These are phyloP conservation scores for Sinonovacula constricta DNA, from an alignment of 1,140 invertebrate genomes.

Conservation along the genomic window DNA sequence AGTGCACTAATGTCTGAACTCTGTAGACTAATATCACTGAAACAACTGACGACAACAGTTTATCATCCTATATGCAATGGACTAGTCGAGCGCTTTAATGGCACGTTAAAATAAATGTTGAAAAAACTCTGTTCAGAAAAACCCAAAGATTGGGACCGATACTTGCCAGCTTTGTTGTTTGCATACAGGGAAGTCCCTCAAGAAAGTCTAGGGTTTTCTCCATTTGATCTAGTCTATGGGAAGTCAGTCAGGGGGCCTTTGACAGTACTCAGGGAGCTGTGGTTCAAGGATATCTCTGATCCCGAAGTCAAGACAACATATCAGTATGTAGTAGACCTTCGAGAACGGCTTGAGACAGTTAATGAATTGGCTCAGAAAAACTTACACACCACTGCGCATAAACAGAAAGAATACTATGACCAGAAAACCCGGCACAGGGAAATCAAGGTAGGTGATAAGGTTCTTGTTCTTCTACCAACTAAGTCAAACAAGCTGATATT, in stretches of 20 bases:
- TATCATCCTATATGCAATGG: slow-evolving; percentile 61
- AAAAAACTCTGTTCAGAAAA: slow-evolving; percentile 12
- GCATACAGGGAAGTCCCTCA: slow-evolving; percentile 64
- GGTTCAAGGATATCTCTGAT: slow-evolving; percentile 16
- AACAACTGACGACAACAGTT: slow-evolving; percentile 18
- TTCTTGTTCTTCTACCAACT: slow-evolving; percentile 28
- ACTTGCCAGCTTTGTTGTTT: slow-evolving; percentile 62
- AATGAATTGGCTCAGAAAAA: slow-evolving; percentile 47
- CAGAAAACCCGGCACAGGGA: slow-evolving; percentile 28
- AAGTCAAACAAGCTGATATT: slow-evolving; percentile 45
- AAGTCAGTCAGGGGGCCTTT: slow-evolving; percentile 51
- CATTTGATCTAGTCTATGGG: slow-evolving; percentile 63
- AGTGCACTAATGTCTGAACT: slow-evolving; percentile 16
- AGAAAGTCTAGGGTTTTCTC: slow-evolving; percentile 57
- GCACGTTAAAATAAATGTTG: slow-evolving; percentile 56
- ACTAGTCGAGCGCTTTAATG: slow-evolving; percentile 59
- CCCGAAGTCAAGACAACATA: slow-evolving; percentile 41
- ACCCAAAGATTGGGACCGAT: slow-evolving; percentile 68
- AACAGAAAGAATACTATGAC: slow-evolving; percentile 42
- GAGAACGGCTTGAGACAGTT: slow-evolving; percentile 46
- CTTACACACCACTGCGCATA: slow-evolving; percentile 7
- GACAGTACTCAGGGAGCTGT: slow-evolving; percentile 51
- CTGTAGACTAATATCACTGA: slow-evolving; percentile 20
- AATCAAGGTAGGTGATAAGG: slow-evolving; percentile 35
- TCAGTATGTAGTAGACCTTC: slow-evolving; percentile 57